Base-by-base conservation (phyloP, 2,113 vertebrate species). In the Colinus virginianus region DNA sequence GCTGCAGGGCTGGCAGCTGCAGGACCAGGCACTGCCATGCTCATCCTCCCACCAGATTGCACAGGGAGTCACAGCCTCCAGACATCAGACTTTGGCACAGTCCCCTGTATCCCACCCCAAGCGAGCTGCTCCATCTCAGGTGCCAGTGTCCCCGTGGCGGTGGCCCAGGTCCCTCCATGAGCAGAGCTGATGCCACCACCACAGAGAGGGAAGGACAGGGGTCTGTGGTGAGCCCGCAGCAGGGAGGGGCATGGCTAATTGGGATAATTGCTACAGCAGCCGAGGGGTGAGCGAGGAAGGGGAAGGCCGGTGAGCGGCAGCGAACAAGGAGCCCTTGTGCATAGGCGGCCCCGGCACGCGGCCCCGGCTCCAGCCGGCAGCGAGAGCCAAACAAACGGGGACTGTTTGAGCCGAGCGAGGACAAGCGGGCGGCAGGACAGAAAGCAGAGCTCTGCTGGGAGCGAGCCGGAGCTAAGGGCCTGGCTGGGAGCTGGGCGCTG, bases 241-340 rank as follows among this genome's bases (percentile, higher is more conserved):
- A 61, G n/a, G 78, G 64, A 61, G 43, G 76, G 76, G 72, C 90
- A 71, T 1, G 4, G 84, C 85, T 96, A 96, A 91, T 87, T 96
- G 78, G 89, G 84, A 75, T 94, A 95, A 96, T 96, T 95, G 91
- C 94, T 91, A 91, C 94, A 90, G 87, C 94, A 94, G 93, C 87
- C 61, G 2, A 95, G 81, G 42, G 84, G 81, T 1, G 13, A 87
- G 91, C 21, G 0, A 74, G 88, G 87, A 90, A 75, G 71, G 87
- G 75, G 45, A 51, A 62, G 45, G 26, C 45, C 58, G 49, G 43
- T 7, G 9, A 78, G 59, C 45, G 6, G 91, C 0, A 4, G 30
- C 0, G 64, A 95, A 96, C 94, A 96, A 96, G 94, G 94, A 80
- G 64, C 84, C 30, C 6, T 96, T 96, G 95, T 96, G 89, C 82